These are phyloP conservation scores for Potorous gilbertii DNA, from an alignment of 2,797 vertebrate genomes.

Conservation along the genomic window DNA sequence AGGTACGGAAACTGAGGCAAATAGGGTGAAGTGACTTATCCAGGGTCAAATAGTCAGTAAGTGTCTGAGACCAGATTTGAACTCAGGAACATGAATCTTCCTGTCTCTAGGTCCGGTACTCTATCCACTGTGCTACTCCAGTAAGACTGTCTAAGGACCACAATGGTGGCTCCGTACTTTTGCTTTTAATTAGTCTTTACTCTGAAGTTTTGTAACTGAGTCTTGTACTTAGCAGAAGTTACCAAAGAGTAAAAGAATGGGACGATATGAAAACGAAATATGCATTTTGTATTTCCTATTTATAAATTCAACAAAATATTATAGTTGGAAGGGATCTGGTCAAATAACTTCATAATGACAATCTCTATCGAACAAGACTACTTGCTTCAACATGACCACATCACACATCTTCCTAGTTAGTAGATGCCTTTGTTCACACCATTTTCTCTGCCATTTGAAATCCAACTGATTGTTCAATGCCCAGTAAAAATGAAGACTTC, in stretches of 20 bases:
- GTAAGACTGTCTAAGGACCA: neutral
- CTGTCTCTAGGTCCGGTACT: too few relatives aligned
- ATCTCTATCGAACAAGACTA: neutral
- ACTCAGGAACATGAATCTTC: too few relatives aligned
- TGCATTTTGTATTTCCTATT: neutral
- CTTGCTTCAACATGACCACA: neutral
- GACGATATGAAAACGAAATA: neutral
- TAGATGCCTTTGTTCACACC: neutral
- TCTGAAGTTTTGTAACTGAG: neutral
- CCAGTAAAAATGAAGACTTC: too few relatives aligned
- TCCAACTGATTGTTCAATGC: too few relatives aligned
- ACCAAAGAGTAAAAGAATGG: neutral
- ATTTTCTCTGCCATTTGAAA: neutral
- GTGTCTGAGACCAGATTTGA: too few relatives aligned
- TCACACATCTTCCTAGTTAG: neutral
- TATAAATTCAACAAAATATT: neutral
- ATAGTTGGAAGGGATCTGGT: neutral
- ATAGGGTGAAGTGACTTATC: too few relatives aligned
- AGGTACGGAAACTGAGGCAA: too few relatives aligned
- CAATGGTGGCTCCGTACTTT: neutral
- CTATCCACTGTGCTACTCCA: neutral
- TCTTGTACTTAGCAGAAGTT: neutral
- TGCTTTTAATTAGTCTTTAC: neutral
- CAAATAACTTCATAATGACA: neutral
- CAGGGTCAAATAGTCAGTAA: too few relatives aligned